Evolutionary conservation across 2,888 invertebrate genomes (phyloP), one percentile per base, ranked within the genome.

Genomic region (Bibio marci): DNA sequence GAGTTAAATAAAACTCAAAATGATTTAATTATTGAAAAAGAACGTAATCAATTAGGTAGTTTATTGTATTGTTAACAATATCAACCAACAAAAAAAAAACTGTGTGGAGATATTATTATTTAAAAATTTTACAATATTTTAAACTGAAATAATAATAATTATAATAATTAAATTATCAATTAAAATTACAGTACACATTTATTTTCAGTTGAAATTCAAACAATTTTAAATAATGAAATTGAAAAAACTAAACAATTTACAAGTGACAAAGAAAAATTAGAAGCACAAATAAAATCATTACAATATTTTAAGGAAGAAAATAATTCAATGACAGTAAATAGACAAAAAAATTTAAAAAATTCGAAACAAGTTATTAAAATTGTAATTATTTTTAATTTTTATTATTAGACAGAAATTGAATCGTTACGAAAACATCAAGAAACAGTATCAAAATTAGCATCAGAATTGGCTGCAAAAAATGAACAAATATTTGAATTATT

Each of bases 141-240:
- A n/a, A n/a, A n/a, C n/a, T n/a, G n/a, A n/a, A n/a, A n/a, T n/a
- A n/a, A n/a, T n/a, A n/a, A n/a, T n/a, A n/a, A n/a, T n/a, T n/a
- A n/a, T n/a, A n/a, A n/a, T n/a, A n/a, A n/a, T n/a, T n/a, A n/a
- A n/a, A n/a, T n/a, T n/a, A n/a, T n/a, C n/a, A n/a, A n/a, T n/a
- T n/a, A n/a, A n/a, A n/a, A n/a, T n/a, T n/a, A n/a, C n/a, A n/a
- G n/a, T n/a, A n/a, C n/a, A n/a, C n/a, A n/a, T n/a, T n/a, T n/a
- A n/a, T n/a, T 38, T 32, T 17, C 6, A 38, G 38, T 25, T n/a
- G 38, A 38, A 18, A 18, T 38, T 15, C 17, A 13, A 18, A 22
- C n/a, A 27, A 33, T 38, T 8, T 18, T 38, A 2, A 12, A 38
- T 6, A 27, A 38, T 7, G 33, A 38, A 38, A 38, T 33, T 8